These are phyloP conservation scores for Ptychoptera albimana DNA, from an alignment of 2,888 invertebrate species.

Conservation along the genomic window DNA sequence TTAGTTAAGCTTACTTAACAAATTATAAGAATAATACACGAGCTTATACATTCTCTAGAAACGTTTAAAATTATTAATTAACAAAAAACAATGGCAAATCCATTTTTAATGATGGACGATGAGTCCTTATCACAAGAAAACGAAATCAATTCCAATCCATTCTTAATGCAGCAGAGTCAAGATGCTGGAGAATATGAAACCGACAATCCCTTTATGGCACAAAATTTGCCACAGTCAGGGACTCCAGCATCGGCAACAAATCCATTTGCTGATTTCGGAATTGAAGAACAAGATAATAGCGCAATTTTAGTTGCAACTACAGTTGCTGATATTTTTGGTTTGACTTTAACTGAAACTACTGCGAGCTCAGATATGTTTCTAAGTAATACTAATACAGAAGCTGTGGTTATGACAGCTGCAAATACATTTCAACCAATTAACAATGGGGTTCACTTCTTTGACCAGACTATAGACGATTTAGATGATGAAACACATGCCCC, in stretches of 20 bases:
- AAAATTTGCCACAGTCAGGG: neutral
- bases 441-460: constrained; percentile 30
- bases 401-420: neutral
- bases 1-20: neutral
- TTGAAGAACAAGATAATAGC: constrained; percentile 18
- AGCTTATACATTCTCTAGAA: neutral
- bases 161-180: constrained; percentile 37
- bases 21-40: constrained; percentile 1
- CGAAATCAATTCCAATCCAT: constrained; percentile 42
- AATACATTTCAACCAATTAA: constrained; percentile 17
- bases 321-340: neutral
- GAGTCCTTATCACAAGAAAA: constrained; percentile 34
- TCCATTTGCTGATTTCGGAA: constrained; percentile 47
- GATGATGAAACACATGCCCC: constrained; percentile 19
- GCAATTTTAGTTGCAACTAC: neutral
- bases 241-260: constrained; percentile 33
- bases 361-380: neutral
- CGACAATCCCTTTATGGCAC: constrained; percentile 54
- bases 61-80: constrained; percentile 2
- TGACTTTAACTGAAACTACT: neutral
- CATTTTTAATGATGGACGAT: constrained; percentile 62
- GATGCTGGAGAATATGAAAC: constrained; percentile 16
- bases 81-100: constrained; percentile 51
- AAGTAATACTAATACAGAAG: neutral
- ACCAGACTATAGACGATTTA: constrained; percentile 30